Base-by-base conservation (phyloP, 1,140 invertebrate species). In the Brachionus manjavacas region DNA sequence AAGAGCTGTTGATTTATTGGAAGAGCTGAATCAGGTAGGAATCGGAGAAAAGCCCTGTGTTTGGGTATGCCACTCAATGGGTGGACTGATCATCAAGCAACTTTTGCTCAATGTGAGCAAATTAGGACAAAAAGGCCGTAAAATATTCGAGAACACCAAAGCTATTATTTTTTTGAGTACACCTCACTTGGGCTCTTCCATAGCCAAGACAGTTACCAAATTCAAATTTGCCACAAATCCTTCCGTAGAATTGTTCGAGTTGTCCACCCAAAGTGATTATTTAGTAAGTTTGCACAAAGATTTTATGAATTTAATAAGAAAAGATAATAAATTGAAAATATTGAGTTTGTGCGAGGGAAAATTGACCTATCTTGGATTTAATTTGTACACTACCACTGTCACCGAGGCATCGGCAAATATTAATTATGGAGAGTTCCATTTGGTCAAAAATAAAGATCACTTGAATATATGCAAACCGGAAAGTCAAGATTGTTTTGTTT, bases 51-150 rank as follows among this genome's bases (percentile, higher is more conserved):
- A 49, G 23, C 83, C 83, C 8, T 46, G 72, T 60, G 25, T 74
- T n/a, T 84, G 68, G 68, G 43, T 84, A 31, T 74, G 68, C 35
- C 83, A 84, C 64, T 84, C 83, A 28, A 84, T 84, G 83, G 83
- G 83, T 1, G 83, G 83, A n/a, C 28, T 84, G 31, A 74, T 84
- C 16, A 16, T 72, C 9, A 84, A 84, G 70, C 43, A 84, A 12
- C 23, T 84, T 3, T 41, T 84, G 41, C 12, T 52, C 4, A 52
- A 84, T 84, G 9, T 43, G 20, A 31, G 14, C 14, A n/a, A 60
- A 81, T 3, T 81, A 4, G n/a, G 35, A 1, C n/a, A 80, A 28
- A 35, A 55, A 9, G 35, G n/a, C 1, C 49, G 11, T 8, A 72
- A 72, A 20, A 43, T 64, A 28, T 35, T 70, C 6, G 16, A 49